Evolutionary conservation across 2,113 vertebrate species (phyloP), one percentile per base, ranked within the genome.

Genomic region (Anoplopoma fimbria): DNA sequence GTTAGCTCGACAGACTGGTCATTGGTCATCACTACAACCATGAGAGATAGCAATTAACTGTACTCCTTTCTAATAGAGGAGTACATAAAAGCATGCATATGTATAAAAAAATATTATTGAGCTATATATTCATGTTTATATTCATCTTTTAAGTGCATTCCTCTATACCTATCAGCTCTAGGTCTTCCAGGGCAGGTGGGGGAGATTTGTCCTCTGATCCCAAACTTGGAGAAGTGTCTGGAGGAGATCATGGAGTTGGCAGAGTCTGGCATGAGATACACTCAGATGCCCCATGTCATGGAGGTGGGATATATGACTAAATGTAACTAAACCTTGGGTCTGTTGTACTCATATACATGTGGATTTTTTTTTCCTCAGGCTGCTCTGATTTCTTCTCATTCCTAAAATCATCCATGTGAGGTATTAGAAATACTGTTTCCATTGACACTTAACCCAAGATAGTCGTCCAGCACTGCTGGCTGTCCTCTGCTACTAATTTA

Each of bases 231-330:
- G 85, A 98, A 97, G 57, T 95, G 97, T 73, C 95, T 99, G 94
- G 96, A 97, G 72, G 98, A 99, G 90, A 98, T 99, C 60, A 96
- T 97, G 93, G 97, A 98, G 61, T 85, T 98, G 75, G 97, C 98
- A 0, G 97, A 99, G 90, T 99, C 97, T 0, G 98, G 98, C 25
- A 96, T 98, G 85, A 97, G 96, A 86, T 99, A 99, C 90, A 97
- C 96, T 0, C 97, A 99, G 85, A 98, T 98, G 97, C 98, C 98
- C 0, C 98, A 99, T 2, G 95, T 99, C 42, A 97, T 99, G 97
- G 98, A 99, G 91, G 93, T 94, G 29, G 12, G 84, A 29, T 13
- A 31, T 55, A 19, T 38, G 14, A 17, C 45, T 49, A 27, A 38
- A 8, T 29, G 14, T n/a, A n/a, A 63, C 25, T n/a, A n/a, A 63